phyloP scores from a whole-genome alignment of 2,888 invertebrate genomes.

The Lasioglossum malachurum region DNA sequence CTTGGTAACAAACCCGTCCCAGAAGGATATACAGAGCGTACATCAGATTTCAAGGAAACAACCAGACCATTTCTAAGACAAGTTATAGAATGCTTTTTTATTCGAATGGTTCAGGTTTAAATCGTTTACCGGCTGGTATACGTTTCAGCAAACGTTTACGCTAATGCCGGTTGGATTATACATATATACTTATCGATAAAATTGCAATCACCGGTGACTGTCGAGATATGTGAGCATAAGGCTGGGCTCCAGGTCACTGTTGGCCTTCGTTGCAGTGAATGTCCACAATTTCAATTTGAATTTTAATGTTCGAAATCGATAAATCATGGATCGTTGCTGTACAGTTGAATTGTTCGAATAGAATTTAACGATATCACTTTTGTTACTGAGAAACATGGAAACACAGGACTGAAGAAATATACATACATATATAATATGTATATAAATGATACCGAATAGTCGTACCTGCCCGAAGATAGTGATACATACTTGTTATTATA shows the following conservation, averaged over 20 bases:
- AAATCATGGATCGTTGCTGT: background rate
- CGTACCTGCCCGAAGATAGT: conserved; percentile 28
- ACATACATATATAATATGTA: background rate
- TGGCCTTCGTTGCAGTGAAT: background rate
- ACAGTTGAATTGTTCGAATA: conserved; percentile 26
- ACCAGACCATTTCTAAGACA: background rate
- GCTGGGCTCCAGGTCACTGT: background rate
- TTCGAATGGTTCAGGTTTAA: background rate
- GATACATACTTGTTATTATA: conserved; percentile 15
- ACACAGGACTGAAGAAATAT: conserved; percentile 28
- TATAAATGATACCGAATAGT: conserved; percentile 20
- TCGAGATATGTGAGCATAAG: background rate
- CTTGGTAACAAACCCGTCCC: background rate
- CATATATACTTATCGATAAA: background rate
- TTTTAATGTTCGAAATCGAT: background rate
- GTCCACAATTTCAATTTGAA: background rate
- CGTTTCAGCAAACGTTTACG: background rate
- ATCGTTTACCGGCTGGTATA: background rate
- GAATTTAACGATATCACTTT: conserved; percentile 16
- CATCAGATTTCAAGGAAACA: background rate
- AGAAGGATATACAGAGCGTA: conserved; percentile 23
- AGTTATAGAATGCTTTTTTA: background rate
- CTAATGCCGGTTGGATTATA: background rate
- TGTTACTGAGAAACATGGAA: conserved; percentile 29
- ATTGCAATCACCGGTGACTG: background rate